Conservation (phyloP, 2,888 invertebrate genomes). For the Eilema sororculum region DNA sequence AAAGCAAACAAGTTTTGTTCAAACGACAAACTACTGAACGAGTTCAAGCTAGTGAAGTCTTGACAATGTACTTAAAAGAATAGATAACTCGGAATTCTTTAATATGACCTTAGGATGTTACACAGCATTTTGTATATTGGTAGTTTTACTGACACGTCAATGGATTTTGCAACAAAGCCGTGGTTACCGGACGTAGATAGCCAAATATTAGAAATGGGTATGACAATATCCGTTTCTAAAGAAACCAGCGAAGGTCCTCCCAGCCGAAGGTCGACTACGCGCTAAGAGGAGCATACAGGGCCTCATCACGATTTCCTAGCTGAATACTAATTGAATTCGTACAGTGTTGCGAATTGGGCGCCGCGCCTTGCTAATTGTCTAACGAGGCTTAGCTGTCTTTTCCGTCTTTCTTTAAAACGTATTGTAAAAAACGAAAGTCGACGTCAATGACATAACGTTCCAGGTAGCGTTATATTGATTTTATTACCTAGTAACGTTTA, state of each 20-base stretch:
- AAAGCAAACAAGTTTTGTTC: conserved; percentile 40
- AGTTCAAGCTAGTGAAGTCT: conserved; percentile 6
- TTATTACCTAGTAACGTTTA: conserved; percentile 32
- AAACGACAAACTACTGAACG: not conserved
- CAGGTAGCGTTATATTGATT: conserved; percentile 35
- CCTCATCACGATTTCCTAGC: conserved; percentile 72
- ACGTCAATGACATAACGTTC: conserved; percentile 17
- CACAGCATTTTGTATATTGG: conserved; percentile 30
- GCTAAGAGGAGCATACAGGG: conserved; percentile 54
- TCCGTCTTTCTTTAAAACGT: conserved; percentile 10
- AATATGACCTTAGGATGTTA: conserved; percentile 31
- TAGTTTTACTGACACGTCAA: conserved; percentile 27
- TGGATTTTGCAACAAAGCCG: conserved; percentile 36
- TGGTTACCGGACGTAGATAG: conserved; percentile 27
- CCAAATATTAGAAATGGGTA: conserved; percentile 29
- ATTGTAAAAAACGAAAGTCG: conserved; percentile 22
- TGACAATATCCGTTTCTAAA: conserved; percentile 28
- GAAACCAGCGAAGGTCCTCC: conserved; percentile 38
- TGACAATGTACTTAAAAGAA: not conserved
- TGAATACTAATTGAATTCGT: conserved; percentile 73
- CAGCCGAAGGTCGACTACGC: conserved; percentile 47
- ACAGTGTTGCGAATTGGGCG: conserved; percentile 67
- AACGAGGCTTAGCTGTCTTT: conserved; percentile 47
- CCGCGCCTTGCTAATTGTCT: conserved; percentile 57
- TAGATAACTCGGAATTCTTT: conserved; percentile 5